Conservation (phyloP, 1,140 invertebrate species). For the Hyles vespertilio region DNA sequence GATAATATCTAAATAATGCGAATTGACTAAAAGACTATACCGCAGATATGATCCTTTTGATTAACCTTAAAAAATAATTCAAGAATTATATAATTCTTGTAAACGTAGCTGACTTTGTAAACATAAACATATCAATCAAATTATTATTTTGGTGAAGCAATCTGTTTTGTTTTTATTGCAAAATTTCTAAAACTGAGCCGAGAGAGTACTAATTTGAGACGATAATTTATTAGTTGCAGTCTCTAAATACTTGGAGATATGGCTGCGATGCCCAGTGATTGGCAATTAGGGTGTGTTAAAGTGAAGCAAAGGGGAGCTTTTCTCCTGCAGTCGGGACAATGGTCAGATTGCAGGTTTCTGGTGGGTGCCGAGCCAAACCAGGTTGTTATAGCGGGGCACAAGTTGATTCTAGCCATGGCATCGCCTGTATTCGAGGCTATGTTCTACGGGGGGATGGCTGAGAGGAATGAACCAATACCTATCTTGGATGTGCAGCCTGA, state of each 20-base stretch:
- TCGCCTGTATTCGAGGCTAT: conserved; percentile 90
- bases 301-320: conserved; percentile 82
- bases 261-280: conserved; percentile 75
- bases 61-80: neutral
- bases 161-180: conserved; percentile 11
- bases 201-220: neutral
- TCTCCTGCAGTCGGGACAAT: conserved; percentile 84
- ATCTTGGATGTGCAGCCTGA: conserved; percentile 90
- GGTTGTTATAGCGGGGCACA: conserved; percentile 84
- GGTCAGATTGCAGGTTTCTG: conserved; percentile 88
- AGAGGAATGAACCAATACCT: conserved; percentile 83
- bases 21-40: too few species aligned
- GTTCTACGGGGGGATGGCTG: conserved; percentile 84
- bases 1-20: too few species aligned
- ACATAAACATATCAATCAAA: neutral
- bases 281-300: conserved; percentile 83
- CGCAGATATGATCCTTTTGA: too few species aligned
- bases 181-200: neutral
- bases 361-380: conserved; percentile 88
- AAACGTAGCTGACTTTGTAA: neutral
- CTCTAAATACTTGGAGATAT: conserved; percentile 21
- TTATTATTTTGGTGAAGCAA: conserved; percentile 6
- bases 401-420: conserved; percentile 88
- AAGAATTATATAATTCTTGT: neutral
- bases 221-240: neutral